These are phyloP conservation scores for Microctonus aethiopoides DNA, from an alignment of 2,888 invertebrate genomes.

Conservation along the genomic window DNA sequence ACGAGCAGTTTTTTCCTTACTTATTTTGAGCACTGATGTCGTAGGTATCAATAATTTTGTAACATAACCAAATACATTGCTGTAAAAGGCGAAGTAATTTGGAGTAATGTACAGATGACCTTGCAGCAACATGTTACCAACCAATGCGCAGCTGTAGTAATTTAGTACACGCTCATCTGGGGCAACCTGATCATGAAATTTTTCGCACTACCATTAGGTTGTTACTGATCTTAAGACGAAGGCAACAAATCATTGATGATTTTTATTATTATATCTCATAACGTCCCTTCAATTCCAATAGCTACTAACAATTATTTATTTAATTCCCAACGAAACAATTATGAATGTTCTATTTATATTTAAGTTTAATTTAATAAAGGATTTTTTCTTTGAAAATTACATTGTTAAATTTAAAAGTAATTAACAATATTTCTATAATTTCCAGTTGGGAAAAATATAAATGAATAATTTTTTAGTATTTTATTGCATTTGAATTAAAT, in stretches of 20 bases:
- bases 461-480: not conserved
- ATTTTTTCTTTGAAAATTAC: too few species aligned
- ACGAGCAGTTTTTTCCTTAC: conserved; percentile 92
- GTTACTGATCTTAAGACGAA: conserved; percentile 46
- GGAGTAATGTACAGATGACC: conserved; percentile 94
- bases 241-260: not conserved
- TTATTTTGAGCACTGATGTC: conserved; percentile 85
- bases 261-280: not conserved
- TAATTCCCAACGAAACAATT: not conserved
- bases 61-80: conserved; percentile 94
- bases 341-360: too few species aligned
- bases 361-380: not conserved
- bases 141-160: conserved; percentile 92
- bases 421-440: not conserved
- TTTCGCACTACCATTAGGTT: conserved; percentile 55
- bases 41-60: conserved; percentile 93
- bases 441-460: not conserved
- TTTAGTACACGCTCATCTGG: conserved; percentile 87
- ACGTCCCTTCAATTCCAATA: not conserved
- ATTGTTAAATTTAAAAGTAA: too few species aligned
- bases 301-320: not conserved
- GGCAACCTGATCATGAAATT: conserved; percentile 71
- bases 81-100: conserved; percentile 96
- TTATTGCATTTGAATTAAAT: not conserved
- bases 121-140: conserved; percentile 91